Conservation (phyloP, 1,140 invertebrate species). For the Anoplophora glabripennis region DNA sequence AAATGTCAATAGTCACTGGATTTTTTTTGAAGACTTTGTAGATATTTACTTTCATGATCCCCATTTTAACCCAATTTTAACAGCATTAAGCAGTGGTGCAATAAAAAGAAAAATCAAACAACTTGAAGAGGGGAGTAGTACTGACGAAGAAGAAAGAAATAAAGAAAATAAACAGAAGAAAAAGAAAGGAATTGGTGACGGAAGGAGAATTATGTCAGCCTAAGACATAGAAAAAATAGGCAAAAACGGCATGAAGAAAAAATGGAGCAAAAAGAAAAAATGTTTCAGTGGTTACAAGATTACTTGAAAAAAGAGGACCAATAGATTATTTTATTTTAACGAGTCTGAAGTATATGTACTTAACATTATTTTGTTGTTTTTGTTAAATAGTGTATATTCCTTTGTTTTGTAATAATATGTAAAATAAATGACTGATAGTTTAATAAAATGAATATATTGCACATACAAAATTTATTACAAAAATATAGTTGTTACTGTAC, state of each 20-base stretch:
- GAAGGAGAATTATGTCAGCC: background rate
- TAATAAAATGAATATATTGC: too few species aligned
- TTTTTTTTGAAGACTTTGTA: background rate
- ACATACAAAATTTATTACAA: background rate
- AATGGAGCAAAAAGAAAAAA: background rate
- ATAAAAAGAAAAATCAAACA: background rate
- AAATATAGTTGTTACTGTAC: background rate
- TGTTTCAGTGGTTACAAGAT: background rate
- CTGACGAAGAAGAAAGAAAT: too few species aligned
- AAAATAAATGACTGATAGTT: too few species aligned
- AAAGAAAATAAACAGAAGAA: constrained; percentile 1
- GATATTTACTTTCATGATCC: too few species aligned
- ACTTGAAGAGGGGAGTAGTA: background rate
- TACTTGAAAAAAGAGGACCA: background rate
- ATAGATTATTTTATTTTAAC: too few species aligned
- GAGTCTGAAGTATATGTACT: too few species aligned
- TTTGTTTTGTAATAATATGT: too few species aligned
- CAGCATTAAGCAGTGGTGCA: background rate
- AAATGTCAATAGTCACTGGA: background rate
- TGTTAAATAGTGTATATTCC: background rate
- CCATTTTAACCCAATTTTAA: too few species aligned
- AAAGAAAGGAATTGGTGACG: background rate
- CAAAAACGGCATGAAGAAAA: background rate
- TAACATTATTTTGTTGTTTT: background rate
- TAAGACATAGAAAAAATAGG: background rate